Base-by-base conservation (phyloP, 1,140 invertebrate genomes). In the Brachionus manjavacas region DNA sequence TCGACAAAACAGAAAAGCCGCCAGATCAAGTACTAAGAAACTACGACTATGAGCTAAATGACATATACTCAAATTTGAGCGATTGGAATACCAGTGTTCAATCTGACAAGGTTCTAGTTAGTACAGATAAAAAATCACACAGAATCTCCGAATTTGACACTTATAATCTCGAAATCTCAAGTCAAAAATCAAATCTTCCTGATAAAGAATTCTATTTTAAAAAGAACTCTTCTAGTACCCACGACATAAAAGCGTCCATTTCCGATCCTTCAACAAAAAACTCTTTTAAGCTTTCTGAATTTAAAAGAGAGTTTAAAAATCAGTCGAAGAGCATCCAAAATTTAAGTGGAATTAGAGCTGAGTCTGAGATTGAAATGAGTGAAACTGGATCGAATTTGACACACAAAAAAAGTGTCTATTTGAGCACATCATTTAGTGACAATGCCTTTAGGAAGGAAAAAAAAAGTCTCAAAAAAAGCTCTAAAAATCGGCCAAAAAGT, bases 291-390 rank as follows among this genome's bases (percentile, higher is more conserved):
- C 16, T 76, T 20, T 25, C 20, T n/a, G 72, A 76, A 76, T 76
- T 76, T 49, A 76, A 76, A 76, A 76, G 25, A 76, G 72, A 76
- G 28, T 76, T 76, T 12, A 76, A 76, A 76, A 76, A 25, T 49
- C 39, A 46, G 20, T 76, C 72, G 20, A 76, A 76, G 25, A 76
- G 72, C n/a, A 25, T 49, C 6, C n/a, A 76, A 7, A 76, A 46
- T 76, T 76, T 46, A 9, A 39, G 4, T 41, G 12, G 7, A 0
- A 11, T 46, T 7, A 72, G 16, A 23, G 2, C n/a, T 20, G 68
- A 72, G 6, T 41, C 68, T 9, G 68, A 41, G 9, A 20, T 60
- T 8, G 52, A 20, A 60, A 20, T 60, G 7, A 72, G 35, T 72
- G 25, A 68, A 68, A 41, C 31, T 72, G 39, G 35, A 16, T 41